Percentiles rank a stretch among this genome's conserved stretches.
Evolutionary conservation across 2,797 vertebrate species (phyloP).

Genomic region (Echiichthys vipera): DNA sequence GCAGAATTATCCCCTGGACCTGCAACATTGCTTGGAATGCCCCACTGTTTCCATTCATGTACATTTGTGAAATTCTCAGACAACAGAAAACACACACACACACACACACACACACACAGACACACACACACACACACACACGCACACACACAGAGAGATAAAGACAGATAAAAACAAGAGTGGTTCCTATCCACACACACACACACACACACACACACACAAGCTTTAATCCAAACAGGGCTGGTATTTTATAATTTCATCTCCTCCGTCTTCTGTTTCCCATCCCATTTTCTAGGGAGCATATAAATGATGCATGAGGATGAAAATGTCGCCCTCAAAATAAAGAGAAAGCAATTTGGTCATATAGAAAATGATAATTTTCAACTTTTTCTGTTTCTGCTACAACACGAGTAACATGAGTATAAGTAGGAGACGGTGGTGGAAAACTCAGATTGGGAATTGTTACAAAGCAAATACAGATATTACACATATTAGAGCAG

Average conservation of each 20-base stretch:
- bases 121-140: slow-evolving; percentile 8
- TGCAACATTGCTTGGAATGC: slow-evolving; percentile 84
- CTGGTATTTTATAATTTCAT: slow-evolving; percentile 80
- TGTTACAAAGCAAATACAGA: too few species aligned
- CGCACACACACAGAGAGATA: slow-evolving; percentile 20
- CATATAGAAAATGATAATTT: slow-evolving; percentile 73
- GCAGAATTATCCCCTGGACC: slow-evolving; percentile 93
- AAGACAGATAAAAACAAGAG: slow-evolving; percentile 48
- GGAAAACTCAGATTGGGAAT: too few species aligned
- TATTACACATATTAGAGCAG: too few species aligned
- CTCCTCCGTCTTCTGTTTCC: slow-evolving; percentile 87
- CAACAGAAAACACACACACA: slow-evolving; percentile 6
- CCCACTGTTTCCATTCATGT: slow-evolving; percentile 57
- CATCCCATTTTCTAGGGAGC: slow-evolving; percentile 83
- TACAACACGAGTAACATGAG: too few species aligned
- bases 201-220: slow-evolving; percentile 61
- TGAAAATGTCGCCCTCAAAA: slow-evolving; percentile 91
- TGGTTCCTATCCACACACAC: slow-evolving; percentile 25
- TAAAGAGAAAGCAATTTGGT: slow-evolving; percentile 87
- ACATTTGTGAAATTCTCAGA: slow-evolving; percentile 48
- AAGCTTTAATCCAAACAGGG: slow-evolving; percentile 83
- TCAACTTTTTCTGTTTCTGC: slow-evolving; percentile 42
- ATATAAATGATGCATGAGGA: slow-evolving; percentile 93
- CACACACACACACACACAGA: slow-evolving; percentile 9
- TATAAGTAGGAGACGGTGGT: too few species aligned